phyloP scores from a whole-genome alignment of 2,888 invertebrate species.

The Tanypteryx hageni region DNA sequence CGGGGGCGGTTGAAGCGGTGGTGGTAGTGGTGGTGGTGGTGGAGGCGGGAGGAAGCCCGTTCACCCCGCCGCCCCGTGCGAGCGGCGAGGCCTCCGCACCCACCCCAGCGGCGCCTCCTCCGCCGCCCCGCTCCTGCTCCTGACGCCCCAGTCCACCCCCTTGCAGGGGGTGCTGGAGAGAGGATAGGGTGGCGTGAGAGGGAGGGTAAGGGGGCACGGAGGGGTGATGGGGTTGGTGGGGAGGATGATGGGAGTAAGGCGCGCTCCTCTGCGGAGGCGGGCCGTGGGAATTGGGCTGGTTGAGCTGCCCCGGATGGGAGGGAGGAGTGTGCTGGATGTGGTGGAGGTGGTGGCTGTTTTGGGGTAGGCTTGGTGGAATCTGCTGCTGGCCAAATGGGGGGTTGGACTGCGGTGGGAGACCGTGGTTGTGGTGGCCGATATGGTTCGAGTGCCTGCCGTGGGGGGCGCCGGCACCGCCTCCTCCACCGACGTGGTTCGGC shows the following conservation, averaged over 20 bases:
- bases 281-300: slow-evolving; percentile 79
- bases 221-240: slow-evolving; percentile 74
- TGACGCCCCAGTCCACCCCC: slow-evolving; percentile 55
- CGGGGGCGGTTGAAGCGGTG: slow-evolving; percentile 12
- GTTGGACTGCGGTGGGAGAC: slow-evolving; percentile 66
- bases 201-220: not conserved
- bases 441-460: slow-evolving; percentile 66
- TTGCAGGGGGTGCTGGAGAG: slow-evolving; percentile 30
- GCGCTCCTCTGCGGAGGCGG: slow-evolving; percentile 68
- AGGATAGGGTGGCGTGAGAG: slow-evolving; percentile 68
- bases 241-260: slow-evolving; percentile 10
- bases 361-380: slow-evolving; percentile 70
- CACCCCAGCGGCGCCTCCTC: slow-evolving; percentile 3
- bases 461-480: slow-evolving; percentile 64
- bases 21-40: slow-evolving; percentile 12
- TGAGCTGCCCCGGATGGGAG: slow-evolving; percentile 75
- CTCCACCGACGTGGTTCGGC: slow-evolving; percentile 66
- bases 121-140: slow-evolving; percentile 54
- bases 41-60: slow-evolving; percentile 11
- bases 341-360: slow-evolving; percentile 69
- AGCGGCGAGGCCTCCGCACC: slow-evolving; percentile 37
- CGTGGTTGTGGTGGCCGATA: slow-evolving; percentile 55
- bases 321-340: slow-evolving; percentile 73
- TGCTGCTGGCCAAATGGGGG: slow-evolving; percentile 68
- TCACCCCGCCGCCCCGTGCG: slow-evolving; percentile 42